Evolutionary conservation across 2,113 vertebrate genomes (phyloP), one percentile per base, ranked within the genome.

Genomic region (Chaenogobius annularis): DNA sequence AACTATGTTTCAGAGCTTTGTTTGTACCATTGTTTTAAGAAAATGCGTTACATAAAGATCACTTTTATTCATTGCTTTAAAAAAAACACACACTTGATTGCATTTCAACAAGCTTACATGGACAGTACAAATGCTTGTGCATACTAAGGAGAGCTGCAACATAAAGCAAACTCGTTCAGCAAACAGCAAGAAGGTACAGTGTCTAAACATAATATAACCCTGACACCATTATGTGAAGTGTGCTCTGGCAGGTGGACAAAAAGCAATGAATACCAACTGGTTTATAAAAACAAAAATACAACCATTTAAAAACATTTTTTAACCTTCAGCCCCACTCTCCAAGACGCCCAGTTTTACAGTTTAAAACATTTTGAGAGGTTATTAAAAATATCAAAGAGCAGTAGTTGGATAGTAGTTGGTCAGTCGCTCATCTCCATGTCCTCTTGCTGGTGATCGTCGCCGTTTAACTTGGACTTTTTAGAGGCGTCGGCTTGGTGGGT

Each of bases 341-440:
- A 43, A 62, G 86, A 87, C 79, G 88, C 84, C 63, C 17, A 40
- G 37, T 62, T 83, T 79, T 84, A 86, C 94, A 90, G 76, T 88
- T 54, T 88, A 87, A 94, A 93, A 94, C 90, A 88, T 92, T 81
- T 80, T 58, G 65, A 23, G 17, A 43, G 83, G 70, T 71, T 70
- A 0, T 76, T 80, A 90, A 92, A 54, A 92, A 94, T 94, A 93
- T 68, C 93, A 92, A 92, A 89, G 88, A 90, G 90, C 82, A 88
- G 78, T 91, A 87, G 86, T 88, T 90, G 85, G 89, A 87, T 12
- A 7, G 55, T 56, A 11, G 55, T 20, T 66, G 15, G 37, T 96
- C 90, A 98, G 89, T 99, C 97, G 62, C 98, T 99, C 97, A 98
- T 99, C 79, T 99, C 97, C 97, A 99, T 98, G 90, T 99, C 98